Evolutionary conservation across 2,888 invertebrate species (phyloP), one percentile per base, ranked within the genome.

Genomic region (Sminthurinus aureus): DNA sequence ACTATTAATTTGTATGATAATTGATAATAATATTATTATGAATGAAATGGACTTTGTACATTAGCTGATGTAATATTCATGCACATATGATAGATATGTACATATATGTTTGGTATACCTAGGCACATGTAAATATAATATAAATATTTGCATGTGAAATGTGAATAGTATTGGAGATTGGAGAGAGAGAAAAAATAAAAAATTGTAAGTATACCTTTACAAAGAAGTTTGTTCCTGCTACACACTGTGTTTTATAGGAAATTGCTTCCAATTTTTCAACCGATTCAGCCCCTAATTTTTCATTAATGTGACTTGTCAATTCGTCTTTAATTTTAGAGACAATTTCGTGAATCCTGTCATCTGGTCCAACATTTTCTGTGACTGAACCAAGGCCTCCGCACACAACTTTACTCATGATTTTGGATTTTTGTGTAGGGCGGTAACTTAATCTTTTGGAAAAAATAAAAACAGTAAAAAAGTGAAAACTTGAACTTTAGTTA

Each of bases 201-300:
- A 20, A 4, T 66, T n/a, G 8, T 66, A 66, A 8, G 1, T 66
- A n/a, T 75, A 88, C 89, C 90, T 91, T 91, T 12, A 90, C 89
- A 87, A 91, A 91, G 86, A 89, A 91, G 85, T 91, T 91, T 13
- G 89, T 89, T 52, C 91, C 91, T 81, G 91, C 90, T 20, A 91
- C 91, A 26, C 91, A 89, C 85, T 91, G 91, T 26, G 89, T 88
- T 78, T 86, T 89, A 87, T 89, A 90, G 9, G 83, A 77, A 11
- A 89, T 78, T 0, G 90, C 89, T 58, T 81, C 85, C 82, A 88
- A 90, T n/a, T 20, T 67, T 26, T 64, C 79, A 1, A 38, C 38
- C 20, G 81, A 58, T 12, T 52, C 24, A 24, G 4, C 58, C 9
- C 83, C 81, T 15, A 73, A 38, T 52, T 84, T 87, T 75, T 87